Evolutionary conservation across 2,113 vertebrate species (phyloP).

Genomic region (Montifringilla adamsi): DNA sequence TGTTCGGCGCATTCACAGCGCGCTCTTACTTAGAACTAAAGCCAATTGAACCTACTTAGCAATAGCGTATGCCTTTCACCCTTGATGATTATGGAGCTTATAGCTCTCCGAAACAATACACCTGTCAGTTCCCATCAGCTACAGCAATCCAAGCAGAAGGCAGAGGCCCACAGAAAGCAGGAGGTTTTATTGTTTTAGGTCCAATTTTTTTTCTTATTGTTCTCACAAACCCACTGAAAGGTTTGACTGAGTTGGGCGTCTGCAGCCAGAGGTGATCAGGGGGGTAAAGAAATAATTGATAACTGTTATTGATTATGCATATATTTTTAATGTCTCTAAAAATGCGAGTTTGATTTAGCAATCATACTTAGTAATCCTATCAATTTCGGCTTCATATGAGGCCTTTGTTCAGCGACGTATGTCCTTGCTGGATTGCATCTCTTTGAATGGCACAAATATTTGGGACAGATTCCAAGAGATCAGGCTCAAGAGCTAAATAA

Average conservation of each 20-base stretch:
- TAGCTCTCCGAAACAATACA: conserved; percentile 97
- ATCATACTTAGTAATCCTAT: conserved; percentile 67
- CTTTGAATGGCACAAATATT: not conserved
- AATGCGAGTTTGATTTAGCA: conserved; percentile 75
- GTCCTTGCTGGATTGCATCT: not conserved
- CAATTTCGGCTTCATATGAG: conserved; percentile 67
- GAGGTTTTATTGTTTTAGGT: conserved; percentile 86
- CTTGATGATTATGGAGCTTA: conserved; percentile 94
- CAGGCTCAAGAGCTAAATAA: not conserved
- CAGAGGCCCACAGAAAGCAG: conserved; percentile 83
- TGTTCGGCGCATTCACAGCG: conserved; percentile 85
- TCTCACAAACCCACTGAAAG: conserved; percentile 82
- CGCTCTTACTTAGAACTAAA: conserved; percentile 97
- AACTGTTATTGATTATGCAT: conserved; percentile 67
- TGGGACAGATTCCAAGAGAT: conserved; percentile 16
- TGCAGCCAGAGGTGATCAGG: conserved; percentile 72
- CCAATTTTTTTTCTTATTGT: conserved; percentile 84
- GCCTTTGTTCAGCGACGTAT: conserved; percentile 69
- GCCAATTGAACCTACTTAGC: conserved; percentile 98
- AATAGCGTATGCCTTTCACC: conserved; percentile 92
- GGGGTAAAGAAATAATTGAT: conserved; percentile 81
- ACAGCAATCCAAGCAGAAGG: conserved; percentile 93
- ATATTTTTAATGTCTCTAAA: not conserved
- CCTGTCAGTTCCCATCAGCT: conserved; percentile 95
- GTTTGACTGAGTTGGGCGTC: conserved; percentile 72